These are phyloP conservation scores for Catagonus wagneri DNA, from an alignment of 2,113 vertebrate species.

Conservation along the genomic window DNA sequence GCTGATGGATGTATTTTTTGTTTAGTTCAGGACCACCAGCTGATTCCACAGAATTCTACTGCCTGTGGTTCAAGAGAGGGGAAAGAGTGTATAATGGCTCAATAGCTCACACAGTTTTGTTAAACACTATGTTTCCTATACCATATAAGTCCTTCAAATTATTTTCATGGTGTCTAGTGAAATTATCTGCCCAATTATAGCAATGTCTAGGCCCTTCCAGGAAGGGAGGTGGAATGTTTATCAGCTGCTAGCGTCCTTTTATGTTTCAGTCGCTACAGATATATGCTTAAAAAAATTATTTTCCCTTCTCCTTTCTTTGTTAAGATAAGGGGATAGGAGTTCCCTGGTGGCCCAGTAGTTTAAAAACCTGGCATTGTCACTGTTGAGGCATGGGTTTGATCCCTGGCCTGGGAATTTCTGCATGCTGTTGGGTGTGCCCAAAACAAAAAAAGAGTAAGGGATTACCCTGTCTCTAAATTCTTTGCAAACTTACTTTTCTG, in stretches of 20 bases:
- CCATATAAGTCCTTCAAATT: too few relatives aligned
- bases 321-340: neutral
- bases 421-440: too few relatives aligned
- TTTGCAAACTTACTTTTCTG: neutral
- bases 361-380: too few relatives aligned
- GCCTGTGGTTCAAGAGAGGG: neutral
- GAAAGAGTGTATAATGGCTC: neutral
- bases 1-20: accelerated
- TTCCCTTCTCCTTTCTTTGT: neutral
- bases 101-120: neutral
- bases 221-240: neutral
- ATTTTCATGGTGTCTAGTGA: neutral
- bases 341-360: too few relatives aligned
- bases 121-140: neutral
- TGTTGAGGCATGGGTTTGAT: too few relatives aligned
- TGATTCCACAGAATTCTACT: neutral
- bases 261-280: neutral
- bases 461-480: neutral
- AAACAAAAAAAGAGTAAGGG: neutral
- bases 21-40: neutral
- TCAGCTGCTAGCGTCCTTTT: neutral
- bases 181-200: neutral
- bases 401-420: too few relatives aligned
- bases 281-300: neutral
- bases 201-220: accelerated